phyloP scores from a whole-genome alignment of 2,797 vertebrate genomes.

The Cuculus canorus region DNA sequence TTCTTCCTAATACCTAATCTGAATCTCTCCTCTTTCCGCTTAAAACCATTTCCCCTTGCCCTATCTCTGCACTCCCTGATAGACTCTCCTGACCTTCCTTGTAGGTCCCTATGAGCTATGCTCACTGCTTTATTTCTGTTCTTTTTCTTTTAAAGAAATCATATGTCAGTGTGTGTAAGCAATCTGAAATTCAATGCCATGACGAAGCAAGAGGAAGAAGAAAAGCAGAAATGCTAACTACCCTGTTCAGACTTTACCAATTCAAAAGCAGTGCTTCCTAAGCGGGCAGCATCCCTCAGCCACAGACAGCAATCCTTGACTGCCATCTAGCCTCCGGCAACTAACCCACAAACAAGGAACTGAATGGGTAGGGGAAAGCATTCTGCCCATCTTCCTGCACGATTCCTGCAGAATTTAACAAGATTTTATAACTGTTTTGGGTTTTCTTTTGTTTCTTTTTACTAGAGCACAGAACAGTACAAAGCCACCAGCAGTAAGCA shows the following conservation, averaged over 20 bases:
- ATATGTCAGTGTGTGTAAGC: neutral
- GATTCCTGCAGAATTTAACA: neutral
- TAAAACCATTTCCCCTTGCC: too few relatives aligned
- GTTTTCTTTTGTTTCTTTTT: neutral
- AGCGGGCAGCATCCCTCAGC: rapidly evolving
- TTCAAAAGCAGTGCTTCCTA: neutral
- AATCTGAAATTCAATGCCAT: neutral
- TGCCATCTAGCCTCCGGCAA: constrained; percentile 45
- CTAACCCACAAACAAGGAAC: neutral
- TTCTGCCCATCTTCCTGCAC: neutral
- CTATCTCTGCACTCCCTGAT: too few relatives aligned
- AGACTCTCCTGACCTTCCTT: too few relatives aligned
- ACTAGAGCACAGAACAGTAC: neutral
- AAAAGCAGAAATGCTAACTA: neutral
- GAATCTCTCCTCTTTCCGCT: too few relatives aligned
- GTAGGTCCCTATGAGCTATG: neutral
- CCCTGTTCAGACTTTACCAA: neutral
- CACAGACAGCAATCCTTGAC: neutral
- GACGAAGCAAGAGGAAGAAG: neutral
- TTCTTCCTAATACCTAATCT: too few relatives aligned
- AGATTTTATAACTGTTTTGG: neutral
- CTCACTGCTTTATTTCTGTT: neutral
- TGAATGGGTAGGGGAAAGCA: neutral
- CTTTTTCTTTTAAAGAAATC: neutral
- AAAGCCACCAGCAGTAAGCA: neutral